Conservation (phyloP, 2,113 vertebrate genomes). For the Patagioenas fasciata region DNA sequence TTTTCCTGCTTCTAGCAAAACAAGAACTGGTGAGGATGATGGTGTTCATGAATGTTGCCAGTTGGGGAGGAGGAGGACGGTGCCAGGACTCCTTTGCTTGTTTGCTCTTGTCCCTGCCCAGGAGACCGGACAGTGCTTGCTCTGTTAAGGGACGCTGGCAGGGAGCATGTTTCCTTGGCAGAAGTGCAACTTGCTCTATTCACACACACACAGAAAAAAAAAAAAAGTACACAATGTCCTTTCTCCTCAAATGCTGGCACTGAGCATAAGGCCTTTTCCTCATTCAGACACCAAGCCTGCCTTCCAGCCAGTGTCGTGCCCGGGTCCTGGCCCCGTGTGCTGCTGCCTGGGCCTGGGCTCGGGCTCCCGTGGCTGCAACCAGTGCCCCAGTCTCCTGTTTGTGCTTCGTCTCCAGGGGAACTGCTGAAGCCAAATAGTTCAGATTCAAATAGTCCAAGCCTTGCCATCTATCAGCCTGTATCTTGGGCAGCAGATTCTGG, state of each 20-base stretch:
- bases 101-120: not conserved
- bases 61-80: not conserved
- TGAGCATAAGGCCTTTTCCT: not conserved
- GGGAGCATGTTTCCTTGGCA: not conserved
- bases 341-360: not conserved
- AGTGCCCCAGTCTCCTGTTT: accelerated
- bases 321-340: accelerated
- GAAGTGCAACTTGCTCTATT: not conserved
- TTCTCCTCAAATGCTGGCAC: not conserved
- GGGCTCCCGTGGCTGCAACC: not conserved
- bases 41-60: accelerated
- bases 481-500: not conserved
- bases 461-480: not conserved
- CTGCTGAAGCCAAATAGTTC: not conserved
- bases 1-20: not conserved
- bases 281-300: not conserved
- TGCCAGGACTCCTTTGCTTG: not conserved
- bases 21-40: not conserved
- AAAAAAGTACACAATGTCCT: not conserved
- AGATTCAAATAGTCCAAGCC: not conserved
- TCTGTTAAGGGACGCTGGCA: not conserved
- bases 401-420: accelerated
- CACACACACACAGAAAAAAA: not conserved
- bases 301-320: not conserved
- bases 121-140: not conserved